Evolutionary conservation across 2,888 invertebrate genomes (phyloP).

Genomic region (Athalia rosae): DNA sequence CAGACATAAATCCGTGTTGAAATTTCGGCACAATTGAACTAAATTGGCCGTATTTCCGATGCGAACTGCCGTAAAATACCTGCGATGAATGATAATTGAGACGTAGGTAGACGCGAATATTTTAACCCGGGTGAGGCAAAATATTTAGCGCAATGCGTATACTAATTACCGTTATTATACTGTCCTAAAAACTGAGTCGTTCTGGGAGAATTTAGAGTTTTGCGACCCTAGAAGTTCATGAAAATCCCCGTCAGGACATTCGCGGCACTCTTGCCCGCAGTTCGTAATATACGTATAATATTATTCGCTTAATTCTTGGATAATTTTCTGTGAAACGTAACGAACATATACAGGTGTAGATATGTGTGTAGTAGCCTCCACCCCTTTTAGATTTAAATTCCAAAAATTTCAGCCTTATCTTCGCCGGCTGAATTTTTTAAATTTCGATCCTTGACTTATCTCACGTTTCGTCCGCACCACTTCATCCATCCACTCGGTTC

Average conservation of each 20-base stretch:
- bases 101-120: neutral
- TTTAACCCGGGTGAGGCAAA: conserved; percentile 4
- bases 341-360: neutral
- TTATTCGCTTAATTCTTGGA: conserved; percentile 6
- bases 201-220: conserved; percentile 27
- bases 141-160: conserved; percentile 26
- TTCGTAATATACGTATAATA: neutral
- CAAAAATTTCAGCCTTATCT: neutral
- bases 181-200: neutral
- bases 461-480: too few species aligned
- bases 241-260: neutral
- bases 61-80: too few species aligned
- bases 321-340: conserved; percentile 12
- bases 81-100: neutral
- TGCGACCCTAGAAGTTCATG: neutral
- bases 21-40: too few species aligned
- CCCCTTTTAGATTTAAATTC: neutral
- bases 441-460: too few species aligned
- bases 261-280: neutral
- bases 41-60: too few species aligned
- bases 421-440: neutral
- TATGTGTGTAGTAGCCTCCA: neutral
- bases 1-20: too few species aligned
- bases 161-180: conserved; percentile 31
- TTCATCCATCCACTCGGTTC: too few species aligned